These are phyloP conservation scores for Troides oblongomaculatus DNA, from an alignment of 2,888 invertebrate species.

Conservation along the genomic window DNA sequence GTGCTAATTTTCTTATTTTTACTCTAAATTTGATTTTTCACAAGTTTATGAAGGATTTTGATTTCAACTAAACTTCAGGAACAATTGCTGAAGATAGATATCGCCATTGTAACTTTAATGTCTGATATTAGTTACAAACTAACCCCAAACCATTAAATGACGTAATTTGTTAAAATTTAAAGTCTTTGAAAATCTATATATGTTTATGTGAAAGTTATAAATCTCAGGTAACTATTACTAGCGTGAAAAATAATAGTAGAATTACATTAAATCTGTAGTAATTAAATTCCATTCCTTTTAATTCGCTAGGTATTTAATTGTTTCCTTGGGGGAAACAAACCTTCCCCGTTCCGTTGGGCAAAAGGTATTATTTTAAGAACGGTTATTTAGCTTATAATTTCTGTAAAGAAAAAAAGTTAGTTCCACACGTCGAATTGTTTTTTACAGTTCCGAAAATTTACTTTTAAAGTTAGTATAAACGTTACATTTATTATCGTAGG, in stretches of 20 bases:
- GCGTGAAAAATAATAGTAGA: constrained; percentile 36
- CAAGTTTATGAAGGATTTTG: no score
- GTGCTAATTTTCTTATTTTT: no score
- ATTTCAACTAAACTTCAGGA: no score
- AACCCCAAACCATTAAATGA: neutral
- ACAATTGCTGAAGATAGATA: no score
- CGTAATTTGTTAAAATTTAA: neutral
- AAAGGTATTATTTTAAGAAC: constrained; percentile 41
- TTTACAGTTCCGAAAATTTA: constrained; percentile 48
- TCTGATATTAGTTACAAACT: no score
- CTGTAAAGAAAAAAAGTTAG: constrained; percentile 55
- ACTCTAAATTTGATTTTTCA: no score
- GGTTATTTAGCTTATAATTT: constrained; percentile 50
- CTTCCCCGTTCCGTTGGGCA: constrained; percentile 40
- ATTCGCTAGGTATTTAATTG: constrained; percentile 54
- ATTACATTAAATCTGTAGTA: constrained; percentile 49
- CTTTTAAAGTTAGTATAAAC: constrained; percentile 49
- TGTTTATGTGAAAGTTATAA: neutral
- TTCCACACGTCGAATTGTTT: constrained; percentile 51
- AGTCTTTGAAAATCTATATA: neutral
- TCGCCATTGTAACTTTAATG: no score
- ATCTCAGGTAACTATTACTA: constrained; percentile 25
- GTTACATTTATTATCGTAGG: constrained; percentile 56
- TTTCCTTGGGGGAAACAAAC: constrained; percentile 23
- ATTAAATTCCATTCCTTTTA: constrained; percentile 71